These are phyloP conservation scores for Caenorhabditis angaria DNA, from an alignment of 2,888 invertebrate genomes.

Conservation along the genomic window DNA sequence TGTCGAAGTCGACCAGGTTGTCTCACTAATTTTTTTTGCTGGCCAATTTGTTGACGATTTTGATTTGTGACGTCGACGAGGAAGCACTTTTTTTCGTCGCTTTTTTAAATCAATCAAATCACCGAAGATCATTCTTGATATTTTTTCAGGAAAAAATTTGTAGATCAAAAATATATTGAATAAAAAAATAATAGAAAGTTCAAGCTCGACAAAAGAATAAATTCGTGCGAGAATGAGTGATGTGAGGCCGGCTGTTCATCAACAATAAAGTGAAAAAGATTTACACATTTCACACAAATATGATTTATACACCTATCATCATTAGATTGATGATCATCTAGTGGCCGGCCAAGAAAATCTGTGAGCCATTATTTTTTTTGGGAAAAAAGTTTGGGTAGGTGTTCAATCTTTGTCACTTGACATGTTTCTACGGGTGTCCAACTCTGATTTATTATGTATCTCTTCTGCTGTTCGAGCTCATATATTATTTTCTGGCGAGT, in stretches of 20 bases:
- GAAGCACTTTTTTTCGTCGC: constrained; percentile 5
- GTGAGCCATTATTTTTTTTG: background rate
- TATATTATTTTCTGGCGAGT: no score
- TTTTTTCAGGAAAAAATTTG: no score
- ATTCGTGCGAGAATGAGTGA: constrained; percentile 50
- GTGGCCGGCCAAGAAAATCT: background rate
- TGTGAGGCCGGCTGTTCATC: constrained; percentile 42
- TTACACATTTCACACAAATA: constrained; percentile 26
- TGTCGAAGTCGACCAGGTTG: constrained; percentile 24
- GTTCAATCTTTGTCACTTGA: constrained; percentile 4
- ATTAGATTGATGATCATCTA: constrained; percentile 1
- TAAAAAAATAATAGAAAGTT: background rate
- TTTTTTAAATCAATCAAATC: constrained; percentile 14
- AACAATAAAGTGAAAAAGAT: constrained; percentile 30
- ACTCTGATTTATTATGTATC: constrained; percentile 1
- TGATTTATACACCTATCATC: constrained; percentile 16
- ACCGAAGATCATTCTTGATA: constrained; percentile 11
- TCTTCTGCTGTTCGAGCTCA: background rate
- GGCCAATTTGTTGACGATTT: constrained; percentile 14
- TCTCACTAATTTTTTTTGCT: constrained; percentile 22
- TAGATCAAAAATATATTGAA: background rate
- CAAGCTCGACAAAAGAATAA: constrained; percentile 4
- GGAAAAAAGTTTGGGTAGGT: background rate
- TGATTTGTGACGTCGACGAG: background rate
- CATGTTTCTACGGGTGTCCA: constrained; percentile 1